Evolutionary conservation across 2,888 invertebrate species (phyloP), one percentile per base, ranked within the genome.

Genomic region (Aphidoletes aphidimyza): DNA sequence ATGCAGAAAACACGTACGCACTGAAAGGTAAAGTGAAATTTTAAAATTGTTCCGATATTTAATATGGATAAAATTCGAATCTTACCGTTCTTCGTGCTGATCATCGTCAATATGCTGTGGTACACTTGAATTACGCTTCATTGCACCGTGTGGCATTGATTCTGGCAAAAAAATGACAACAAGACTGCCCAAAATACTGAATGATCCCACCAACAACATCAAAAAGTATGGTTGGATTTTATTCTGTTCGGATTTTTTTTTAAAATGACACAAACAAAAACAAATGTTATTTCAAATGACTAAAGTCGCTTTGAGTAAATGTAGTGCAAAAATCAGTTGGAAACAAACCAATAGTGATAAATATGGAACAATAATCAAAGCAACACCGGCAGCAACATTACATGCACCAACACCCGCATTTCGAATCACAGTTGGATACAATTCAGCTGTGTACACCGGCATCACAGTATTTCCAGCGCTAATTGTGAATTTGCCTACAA

Each of bases 381-480:
- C 95, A 83, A 95, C 89, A 19, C 95, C 94, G 0, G 95, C 94
- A 1, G 95, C 92, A 84, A 95, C 92, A 88, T 95, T 95, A 87
- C 94, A 94, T 2, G 94, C 94, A 0, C 94, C 94, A 19, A 94
- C 93, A 8, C 94, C 94, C 34, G 93, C 91, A 87, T 94, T 94
- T 85, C 94, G 91, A 86, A 94, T 92, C 85, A 93, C 91, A 3
- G 94, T 94, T 0, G 94, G 94, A 88, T 94, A 94, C 54, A 94
- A 89, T 87, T 94, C 94, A 1, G 94, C 94, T 0, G 94, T 94
- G 88, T 93, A 94, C 39, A 94, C 93, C 0, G 95, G 95, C 91
- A 95, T 91, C 87, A 95, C 94, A 88, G 94, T 95, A 87, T 95
- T 96, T 30, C 94, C 94, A 0, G 94, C 93, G 59, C 95, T 94